Base-by-base conservation (phyloP, 2,888 invertebrate species). In the Apotomis turbidana region DNA sequence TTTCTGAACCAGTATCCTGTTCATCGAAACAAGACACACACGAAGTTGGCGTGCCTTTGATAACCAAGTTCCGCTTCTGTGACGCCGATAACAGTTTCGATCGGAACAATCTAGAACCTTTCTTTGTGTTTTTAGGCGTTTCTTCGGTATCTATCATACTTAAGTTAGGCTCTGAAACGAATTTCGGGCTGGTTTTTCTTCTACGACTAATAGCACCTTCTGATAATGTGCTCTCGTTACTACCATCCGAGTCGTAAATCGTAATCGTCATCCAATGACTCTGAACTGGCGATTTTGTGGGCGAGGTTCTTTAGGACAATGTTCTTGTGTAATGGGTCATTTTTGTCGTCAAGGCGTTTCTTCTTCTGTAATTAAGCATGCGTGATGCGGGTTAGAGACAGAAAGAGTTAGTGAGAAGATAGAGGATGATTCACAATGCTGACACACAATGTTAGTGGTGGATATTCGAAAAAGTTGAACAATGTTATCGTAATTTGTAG, bases 141-240 rank as follows among this genome's bases (percentile, higher is more conserved):
- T 90, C 91, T 3, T 89, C 91, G 46, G 78, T 77, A 54, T 91
- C 93, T 55, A 93, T 55, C 9, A 85, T 81, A 73, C 93, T 94
- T 41, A 94, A 77, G 76, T 94, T 94, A 0, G 93, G 93, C 76
- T 93, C 93, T 0, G 93, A 93, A 0, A 90, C 93, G 78, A 93
- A 94, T 78, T 93, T 94, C 0, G 93, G 93, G 70, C 93, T 93
- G 3, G 81, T 69, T 80, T 90, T 93, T 49, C 82, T 80, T 0
- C 90, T 88, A 76, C 78, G 83, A 41, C 84, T 89, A 13, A 91
- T 76, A 3, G 91, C 91, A 0, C 93, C 90, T 36, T 93, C 93
- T 0, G 93, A 93, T n/a, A 91, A 44, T 0, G 93, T 93, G 73
- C 93, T 93, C 66, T 92, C 92, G 60, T 91, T 90, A 70, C 93